These are phyloP conservation scores for Caenorhabditis sp. DNA, from an alignment of 2,888 invertebrate genomes.

Conservation along the genomic window DNA sequence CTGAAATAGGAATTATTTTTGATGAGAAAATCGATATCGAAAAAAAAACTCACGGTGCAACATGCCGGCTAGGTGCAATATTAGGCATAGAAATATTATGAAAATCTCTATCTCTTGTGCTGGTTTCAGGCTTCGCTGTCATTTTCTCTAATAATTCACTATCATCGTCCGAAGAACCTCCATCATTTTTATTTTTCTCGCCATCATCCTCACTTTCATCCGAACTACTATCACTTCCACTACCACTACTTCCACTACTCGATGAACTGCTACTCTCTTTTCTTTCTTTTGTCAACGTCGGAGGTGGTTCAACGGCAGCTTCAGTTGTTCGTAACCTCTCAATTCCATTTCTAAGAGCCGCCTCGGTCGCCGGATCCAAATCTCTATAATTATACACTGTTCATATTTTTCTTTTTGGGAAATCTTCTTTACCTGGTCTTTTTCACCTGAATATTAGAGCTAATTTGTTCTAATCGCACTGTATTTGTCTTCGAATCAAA, in stretches of 20 bases:
- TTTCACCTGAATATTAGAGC: constrained; percentile 62
- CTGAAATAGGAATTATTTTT: constrained; percentile 5
- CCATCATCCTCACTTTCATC: constrained; percentile 9
- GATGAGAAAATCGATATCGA: background rate
- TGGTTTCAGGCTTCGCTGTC: background rate
- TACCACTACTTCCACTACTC: constrained; percentile 33
- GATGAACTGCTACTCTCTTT: constrained; percentile 16
- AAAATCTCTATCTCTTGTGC: background rate
- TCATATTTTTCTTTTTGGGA: no score
- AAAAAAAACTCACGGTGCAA: background rate
- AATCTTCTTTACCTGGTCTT: no score
- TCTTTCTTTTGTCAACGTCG: background rate
- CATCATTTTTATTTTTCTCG: background rate
- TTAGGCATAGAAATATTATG: background rate
- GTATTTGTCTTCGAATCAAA: constrained; percentile 58
- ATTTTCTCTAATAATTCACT: background rate
- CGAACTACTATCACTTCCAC: constrained; percentile 21
- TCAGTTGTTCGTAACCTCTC: constrained; percentile 33
- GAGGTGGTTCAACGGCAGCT: background rate
- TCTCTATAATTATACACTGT: no score
- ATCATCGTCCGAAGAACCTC: background rate
- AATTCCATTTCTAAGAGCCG: constrained; percentile 39
- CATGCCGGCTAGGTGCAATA: background rate
- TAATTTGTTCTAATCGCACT: constrained; percentile 61
- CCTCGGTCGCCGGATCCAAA: constrained; percentile 46